Percentiles rank a stretch among this genome's conserved stretches.
Evolutionary conservation across 92 coral and sea anemone genomes (phyloP).

Genomic region (Porites lobata): DNA sequence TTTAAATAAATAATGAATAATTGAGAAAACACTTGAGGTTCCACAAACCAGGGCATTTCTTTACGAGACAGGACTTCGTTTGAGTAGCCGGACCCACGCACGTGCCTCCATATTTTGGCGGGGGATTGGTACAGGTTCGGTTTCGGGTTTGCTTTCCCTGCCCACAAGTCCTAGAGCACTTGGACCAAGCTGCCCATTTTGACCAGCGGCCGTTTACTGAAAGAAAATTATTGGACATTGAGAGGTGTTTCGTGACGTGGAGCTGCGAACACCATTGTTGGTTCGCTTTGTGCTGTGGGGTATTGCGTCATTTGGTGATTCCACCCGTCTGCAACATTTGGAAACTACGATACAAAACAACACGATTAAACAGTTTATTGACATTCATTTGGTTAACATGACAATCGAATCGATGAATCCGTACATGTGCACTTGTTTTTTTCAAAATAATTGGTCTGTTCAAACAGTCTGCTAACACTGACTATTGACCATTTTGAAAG

Average conservation of each 20-base stretch:
- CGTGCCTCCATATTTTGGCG: conserved; percentile 56
- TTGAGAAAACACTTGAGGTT: not conserved
- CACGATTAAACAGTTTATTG: too few relatives aligned
- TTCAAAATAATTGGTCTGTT: too few relatives aligned
- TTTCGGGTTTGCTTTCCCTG: conserved; percentile 44
- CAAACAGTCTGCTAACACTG: not conserved
- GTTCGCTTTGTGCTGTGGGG: not conserved
- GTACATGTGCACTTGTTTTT: too few relatives aligned
- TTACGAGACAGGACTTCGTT: conserved; percentile 4
- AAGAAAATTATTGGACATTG: not conserved
- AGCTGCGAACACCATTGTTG: not conserved
- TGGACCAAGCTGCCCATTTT: conserved; percentile 58
- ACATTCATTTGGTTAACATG: too few relatives aligned
- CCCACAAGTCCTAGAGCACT: conserved; percentile 71
- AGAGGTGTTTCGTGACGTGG: not conserved
- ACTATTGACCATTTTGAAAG: not conserved
- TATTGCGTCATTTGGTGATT: too few relatives aligned
- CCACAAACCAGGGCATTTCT: conserved; percentile 25
- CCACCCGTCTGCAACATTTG: too few relatives aligned
- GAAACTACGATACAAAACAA: too few relatives aligned
- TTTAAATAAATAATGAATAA: not conserved
- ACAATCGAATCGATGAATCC: too few relatives aligned
- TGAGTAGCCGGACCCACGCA: conserved; percentile 34
- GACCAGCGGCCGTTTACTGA: conserved; percentile 46
- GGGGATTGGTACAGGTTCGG: conserved; percentile 65